A percentile compares a stretch with the other conserved stretches of the same genome.
Conservation (phyloP, 1,140 invertebrate genomes). For the Polypedilum vanderplanki region DNA sequence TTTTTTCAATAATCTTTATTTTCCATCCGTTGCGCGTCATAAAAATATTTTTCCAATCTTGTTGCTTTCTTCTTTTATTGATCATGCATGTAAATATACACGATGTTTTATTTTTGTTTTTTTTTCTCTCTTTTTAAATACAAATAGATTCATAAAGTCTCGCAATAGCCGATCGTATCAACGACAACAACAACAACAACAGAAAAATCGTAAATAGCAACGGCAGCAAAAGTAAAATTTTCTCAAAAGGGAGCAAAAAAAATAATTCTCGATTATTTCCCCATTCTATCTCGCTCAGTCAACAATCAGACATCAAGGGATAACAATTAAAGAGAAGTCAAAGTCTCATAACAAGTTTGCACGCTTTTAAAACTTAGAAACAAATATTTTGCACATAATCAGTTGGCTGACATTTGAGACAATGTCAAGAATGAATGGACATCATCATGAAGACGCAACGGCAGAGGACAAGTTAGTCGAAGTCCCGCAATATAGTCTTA, state of each 20-base stretch:
- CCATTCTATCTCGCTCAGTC: not conserved
- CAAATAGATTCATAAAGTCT: constrained; percentile 2
- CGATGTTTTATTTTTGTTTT: not conserved
- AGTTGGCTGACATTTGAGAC: not conserved
- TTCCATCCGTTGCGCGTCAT: not conserved
- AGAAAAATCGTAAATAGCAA: not conserved
- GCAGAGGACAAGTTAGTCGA: not conserved
- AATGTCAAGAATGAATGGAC: constrained; percentile 10
- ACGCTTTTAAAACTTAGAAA: not conserved
- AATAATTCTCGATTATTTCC: not conserved
- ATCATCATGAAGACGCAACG: not conserved
- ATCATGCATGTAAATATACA: not conserved
- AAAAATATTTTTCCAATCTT: not conserved
- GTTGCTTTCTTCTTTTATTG: not conserved
- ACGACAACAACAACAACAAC: not conserved
- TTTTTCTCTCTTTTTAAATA: not conserved
- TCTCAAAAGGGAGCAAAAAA: not conserved
- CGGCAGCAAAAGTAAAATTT: not conserved
- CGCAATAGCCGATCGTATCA: constrained; percentile 2
- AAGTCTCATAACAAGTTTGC: not conserved
- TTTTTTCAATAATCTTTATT: not conserved
- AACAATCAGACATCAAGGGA: not conserved
- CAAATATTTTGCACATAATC: not conserved
- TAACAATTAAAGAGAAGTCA: not conserved
- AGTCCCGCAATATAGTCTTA: not conserved